Conservation (phyloP, 2,888 invertebrate genomes). For the Eulithis prunata region DNA sequence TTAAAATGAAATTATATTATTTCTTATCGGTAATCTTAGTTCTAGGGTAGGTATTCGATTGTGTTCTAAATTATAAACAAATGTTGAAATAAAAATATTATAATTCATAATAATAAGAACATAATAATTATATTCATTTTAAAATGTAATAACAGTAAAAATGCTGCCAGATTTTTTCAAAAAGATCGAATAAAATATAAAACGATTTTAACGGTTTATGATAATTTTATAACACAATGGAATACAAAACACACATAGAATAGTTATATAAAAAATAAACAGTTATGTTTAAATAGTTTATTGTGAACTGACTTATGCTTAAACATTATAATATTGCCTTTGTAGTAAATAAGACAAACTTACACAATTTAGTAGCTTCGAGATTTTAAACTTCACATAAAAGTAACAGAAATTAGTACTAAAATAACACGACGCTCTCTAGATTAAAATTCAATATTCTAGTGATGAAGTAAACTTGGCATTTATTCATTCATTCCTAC, state of each 20-base stretch:
- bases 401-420: conserved; percentile 2
- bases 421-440: conserved; percentile 24
- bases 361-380: conserved; percentile 11
- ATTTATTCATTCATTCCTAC: conserved; percentile 75
- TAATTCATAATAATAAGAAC: no score
- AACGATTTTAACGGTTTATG: no score
- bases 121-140: no score
- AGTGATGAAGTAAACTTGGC: conserved; percentile 52
- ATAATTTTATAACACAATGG: conserved; percentile 28
- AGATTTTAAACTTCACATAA: conserved; percentile 19
- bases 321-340: conserved; percentile 49
- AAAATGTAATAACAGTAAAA: no score
- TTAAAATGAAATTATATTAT: conserved; percentile 52
- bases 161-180: no score
- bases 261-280: conserved; percentile 56
- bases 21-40: conserved; percentile 47
- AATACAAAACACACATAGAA: conserved; percentile 21
- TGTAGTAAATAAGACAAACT: conserved; percentile 33
- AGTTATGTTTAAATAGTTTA: conserved; percentile 71
- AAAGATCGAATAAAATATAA: no score
- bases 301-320: conserved; percentile 53
- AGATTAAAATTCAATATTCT: conserved; percentile 30
- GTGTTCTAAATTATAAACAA: conserved; percentile 28
- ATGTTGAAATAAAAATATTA: no score
- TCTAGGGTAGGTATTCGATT: conserved; percentile 39